Evolutionary conservation across 2,113 vertebrate species (phyloP).

Genomic region (Chloropsis hardwickii): DNA sequence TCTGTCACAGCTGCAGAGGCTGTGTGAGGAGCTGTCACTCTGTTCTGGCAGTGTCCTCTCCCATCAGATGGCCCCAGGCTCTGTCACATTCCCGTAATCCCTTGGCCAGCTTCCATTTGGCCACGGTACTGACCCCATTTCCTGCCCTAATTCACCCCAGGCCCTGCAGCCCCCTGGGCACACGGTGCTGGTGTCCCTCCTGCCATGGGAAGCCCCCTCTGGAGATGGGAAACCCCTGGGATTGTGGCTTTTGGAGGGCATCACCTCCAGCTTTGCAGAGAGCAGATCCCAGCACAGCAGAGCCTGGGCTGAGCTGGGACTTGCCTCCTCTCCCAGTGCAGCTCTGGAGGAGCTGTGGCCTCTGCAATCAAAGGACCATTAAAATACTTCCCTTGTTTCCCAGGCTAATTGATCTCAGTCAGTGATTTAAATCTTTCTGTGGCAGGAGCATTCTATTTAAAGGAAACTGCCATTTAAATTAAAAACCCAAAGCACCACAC

Average conservation of each 20-base stretch:
- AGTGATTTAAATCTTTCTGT: slow-evolving; percentile 41
- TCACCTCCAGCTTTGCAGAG: fast-evolving
- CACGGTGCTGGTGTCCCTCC: not conserved
- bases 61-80: slow-evolving; percentile 50
- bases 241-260: not conserved
- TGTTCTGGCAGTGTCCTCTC: not conserved
- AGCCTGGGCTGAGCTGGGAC: not conserved
- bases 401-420: slow-evolving; percentile 52
- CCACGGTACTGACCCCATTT: not conserved
- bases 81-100: slow-evolving; percentile 12
- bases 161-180: not conserved
- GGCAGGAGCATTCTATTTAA: slow-evolving; percentile 48
- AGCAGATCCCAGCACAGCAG: not conserved
- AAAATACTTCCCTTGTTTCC: slow-evolving; percentile 52
- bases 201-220: fast-evolving
- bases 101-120: slow-evolving; percentile 27
- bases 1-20: not conserved
- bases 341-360: slow-evolving; percentile 6
- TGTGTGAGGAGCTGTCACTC: slow-evolving; percentile 14
- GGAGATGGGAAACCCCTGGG: not conserved
- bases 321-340: not conserved
- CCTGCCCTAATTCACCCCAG: slow-evolving; percentile 13
- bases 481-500: slow-evolving; percentile 19
- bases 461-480: slow-evolving; percentile 52
- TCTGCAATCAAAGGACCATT: slow-evolving; percentile 55